Evolutionary conservation across 2,113 vertebrate genomes (phyloP), one percentile per base, ranked within the genome.

Genomic region (Mus spicilegus): DNA sequence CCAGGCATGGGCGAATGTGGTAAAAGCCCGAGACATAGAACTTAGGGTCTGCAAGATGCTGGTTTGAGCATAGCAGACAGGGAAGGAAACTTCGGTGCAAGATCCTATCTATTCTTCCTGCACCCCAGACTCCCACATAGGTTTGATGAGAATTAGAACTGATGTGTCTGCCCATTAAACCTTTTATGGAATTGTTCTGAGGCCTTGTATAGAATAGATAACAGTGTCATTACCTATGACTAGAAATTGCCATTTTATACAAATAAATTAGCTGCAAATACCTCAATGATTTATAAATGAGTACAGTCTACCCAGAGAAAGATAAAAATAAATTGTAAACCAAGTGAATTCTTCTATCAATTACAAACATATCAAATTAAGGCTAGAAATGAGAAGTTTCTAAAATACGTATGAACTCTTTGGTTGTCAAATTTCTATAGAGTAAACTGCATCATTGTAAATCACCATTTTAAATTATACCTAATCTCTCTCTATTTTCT

Each of bases 251-350:
- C 49, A 13, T 93, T 78, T 42, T 58, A 81, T 0, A 17, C 33
- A 93, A 89, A 89, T 42, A 82, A 87, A 54, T 58, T 84, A 72
- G 54, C 28, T 36, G 17, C 5, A 56, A 92, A n/a, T 80, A 75
- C 36, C 20, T n/a, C 56, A 13, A 3, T 56, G 5, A 56, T 90
- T 49, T 24, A 87, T 51, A 88, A 10, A 84, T 73, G 39, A 85
- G 13, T 87, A 49, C 12, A 87, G 2, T 75, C 87, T 56, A 42
- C 7, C 10, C 16, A 24, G 39, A 20, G 28, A 92, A 84, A 87
- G 5, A 73, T 28, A n/a, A 93, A 93, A 93, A 86, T 87, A 22
- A 90, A 17, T 51, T 78, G 1, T 14, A 96, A 39, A 39, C 7
- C 63, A 42, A 46, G 0, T 78, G 46, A 78, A 78, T 96, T 77